Conservation (phyloP, 2,113 vertebrate species). For the Amia ocellicauda region DNA sequence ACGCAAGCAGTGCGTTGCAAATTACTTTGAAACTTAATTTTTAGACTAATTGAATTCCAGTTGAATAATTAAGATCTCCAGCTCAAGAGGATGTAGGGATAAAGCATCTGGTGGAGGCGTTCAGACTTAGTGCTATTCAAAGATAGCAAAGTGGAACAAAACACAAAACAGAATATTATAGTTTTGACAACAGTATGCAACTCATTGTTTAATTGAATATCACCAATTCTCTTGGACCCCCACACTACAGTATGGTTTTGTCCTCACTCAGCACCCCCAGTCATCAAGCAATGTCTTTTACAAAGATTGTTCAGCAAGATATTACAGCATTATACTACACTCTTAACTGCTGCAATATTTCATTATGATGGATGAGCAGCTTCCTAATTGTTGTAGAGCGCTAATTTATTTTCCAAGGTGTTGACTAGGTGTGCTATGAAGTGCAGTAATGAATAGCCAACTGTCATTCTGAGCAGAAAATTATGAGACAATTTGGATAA, state of each 20-base stretch:
- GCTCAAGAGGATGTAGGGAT: not conserved
- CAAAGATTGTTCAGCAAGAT: not conserved
- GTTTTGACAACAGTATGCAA: too few species aligned
- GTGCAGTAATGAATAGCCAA: too few species aligned
- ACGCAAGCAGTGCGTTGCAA: slow-evolving; percentile 22
- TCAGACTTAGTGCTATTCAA: not conserved
- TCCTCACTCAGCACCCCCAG: too few species aligned
- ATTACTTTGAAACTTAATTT: slow-evolving; percentile 13
- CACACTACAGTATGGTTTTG: too few species aligned
- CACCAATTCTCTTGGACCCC: too few species aligned
- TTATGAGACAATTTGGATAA: too few species aligned
- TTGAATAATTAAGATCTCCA: not conserved
- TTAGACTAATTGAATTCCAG: not conserved
- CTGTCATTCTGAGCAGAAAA: too few species aligned
- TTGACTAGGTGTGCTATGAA: too few species aligned
- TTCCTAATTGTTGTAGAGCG: not conserved
- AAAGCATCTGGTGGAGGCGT: not conserved
- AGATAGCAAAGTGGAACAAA: not conserved
- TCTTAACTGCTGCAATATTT: slow-evolving; percentile 1
- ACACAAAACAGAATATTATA: not conserved
- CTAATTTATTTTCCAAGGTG: not conserved
- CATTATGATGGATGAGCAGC: not conserved
- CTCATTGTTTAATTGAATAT: not conserved
- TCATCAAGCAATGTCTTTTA: not conserved
- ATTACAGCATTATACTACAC: not conserved